These are phyloP conservation scores for Athripsodes cinereus DNA, from an alignment of 2,888 invertebrate genomes.

Conservation along the genomic window DNA sequence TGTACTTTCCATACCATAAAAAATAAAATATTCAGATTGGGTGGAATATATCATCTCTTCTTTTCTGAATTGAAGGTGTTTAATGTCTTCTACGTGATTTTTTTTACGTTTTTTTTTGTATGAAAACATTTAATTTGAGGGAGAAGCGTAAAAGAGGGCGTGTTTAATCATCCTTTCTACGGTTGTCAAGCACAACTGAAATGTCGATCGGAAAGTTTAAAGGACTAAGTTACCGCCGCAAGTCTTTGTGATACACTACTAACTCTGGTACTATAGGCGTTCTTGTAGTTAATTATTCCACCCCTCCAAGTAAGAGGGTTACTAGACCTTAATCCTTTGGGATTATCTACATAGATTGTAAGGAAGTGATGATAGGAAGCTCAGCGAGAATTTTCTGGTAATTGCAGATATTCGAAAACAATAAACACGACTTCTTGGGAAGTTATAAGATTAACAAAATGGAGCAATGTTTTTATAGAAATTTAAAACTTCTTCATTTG, in stretches of 20 bases:
- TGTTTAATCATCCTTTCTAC: conserved; percentile 28
- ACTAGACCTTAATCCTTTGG: conserved; percentile 47
- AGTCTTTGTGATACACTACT: conserved; percentile 20
- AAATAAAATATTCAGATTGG: no score
- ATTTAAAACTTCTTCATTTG: no score
- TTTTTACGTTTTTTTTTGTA: no score
- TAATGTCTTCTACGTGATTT: no score
- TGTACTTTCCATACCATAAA: no score
- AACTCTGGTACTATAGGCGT: conserved; percentile 3
- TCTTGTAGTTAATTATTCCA: conserved; percentile 51
- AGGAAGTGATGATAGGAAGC: conserved; percentile 3
- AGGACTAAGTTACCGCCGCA: conserved; percentile 21
- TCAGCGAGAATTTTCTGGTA: background rate
- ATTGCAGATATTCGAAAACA: background rate
- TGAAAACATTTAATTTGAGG: background rate
- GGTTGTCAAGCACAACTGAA: conserved; percentile 21
- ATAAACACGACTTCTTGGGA: no score
- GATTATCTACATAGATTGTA: conserved; percentile 40
- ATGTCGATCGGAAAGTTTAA: conserved; percentile 26
- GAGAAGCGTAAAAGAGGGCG: conserved; percentile 22
- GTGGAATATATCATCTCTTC: no score
- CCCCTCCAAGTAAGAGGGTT: conserved; percentile 31
- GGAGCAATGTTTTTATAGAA: no score
- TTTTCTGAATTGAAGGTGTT: no score
- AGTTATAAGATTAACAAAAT: no score